Base-by-base conservation (phyloP, 2,888 invertebrate genomes). In the Chouioia cunea region DNA sequence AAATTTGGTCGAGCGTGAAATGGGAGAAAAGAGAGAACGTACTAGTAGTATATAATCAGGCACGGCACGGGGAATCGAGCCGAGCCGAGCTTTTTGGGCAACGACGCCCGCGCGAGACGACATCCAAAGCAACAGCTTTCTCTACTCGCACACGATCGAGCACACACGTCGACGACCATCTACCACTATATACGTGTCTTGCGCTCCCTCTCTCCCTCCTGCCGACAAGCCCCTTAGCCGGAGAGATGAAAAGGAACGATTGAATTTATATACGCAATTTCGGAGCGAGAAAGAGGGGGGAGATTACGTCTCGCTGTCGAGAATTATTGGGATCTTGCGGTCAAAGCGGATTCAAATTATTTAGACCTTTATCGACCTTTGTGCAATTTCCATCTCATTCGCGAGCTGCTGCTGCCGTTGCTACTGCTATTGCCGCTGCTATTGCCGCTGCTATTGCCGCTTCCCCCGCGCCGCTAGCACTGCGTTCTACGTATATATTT, bases 171-270 rank as follows among this genome's bases (percentile, higher is more conserved):
- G 36, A 36, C 6, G n/a, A n/a, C 36, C 70, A 67, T 65, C 58
- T 50, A 57, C 64, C 67, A 23, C 64, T 64, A 70, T 58, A 69
- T 63, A 65, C 58, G 43, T 64, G 47, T 57, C 48, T 62, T 43
- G 15, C 23, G 16, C 43, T 18, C 23, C 52, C 36, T 62, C 20
- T 63, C 47, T 4, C 56, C 50, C 44, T 50, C 54, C 44, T 20
- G 52, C 16, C 22, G 18, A n/a, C n/a, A n/a, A n/a, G n/a, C n/a
- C n/a, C n/a, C n/a, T n/a, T n/a, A n/a, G 47, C 62, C 23, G 23
- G 23, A 47, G n/a, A 50, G 65, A 65, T 65, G 56, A 65, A 57
- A 65, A 65, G 56, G 65, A 65, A 65, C 56, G 65, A 48, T 48
- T 57, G 56, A 65, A 56, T 57, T 65, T 65, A 64, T 64, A 27